phyloP scores from a whole-genome alignment of 2,113 vertebrate genomes.

The Silurus meridionalis region DNA sequence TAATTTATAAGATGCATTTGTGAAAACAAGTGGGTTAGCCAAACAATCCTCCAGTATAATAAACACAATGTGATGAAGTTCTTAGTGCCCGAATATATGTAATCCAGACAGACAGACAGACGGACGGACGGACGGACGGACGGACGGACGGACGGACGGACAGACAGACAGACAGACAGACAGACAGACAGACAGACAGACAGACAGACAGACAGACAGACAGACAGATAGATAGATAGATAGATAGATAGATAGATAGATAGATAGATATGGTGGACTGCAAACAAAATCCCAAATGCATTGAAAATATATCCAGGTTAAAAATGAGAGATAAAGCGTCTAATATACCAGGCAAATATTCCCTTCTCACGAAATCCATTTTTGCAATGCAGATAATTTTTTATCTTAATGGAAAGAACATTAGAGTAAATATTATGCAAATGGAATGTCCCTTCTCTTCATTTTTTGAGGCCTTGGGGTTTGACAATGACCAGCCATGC shows the following conservation, averaged over 20 bases:
- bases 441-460: conserved; percentile 65
- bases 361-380: conserved; percentile 62
- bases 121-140: too few relatives aligned
- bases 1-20: background rate
- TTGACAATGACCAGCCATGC: conserved; percentile 68
- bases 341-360: conserved; percentile 59
- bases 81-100: too few relatives aligned
- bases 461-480: conserved; percentile 67
- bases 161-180: background rate
- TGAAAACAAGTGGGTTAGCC: too few relatives aligned
- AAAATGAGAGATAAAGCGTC: conserved; percentile 35
- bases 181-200: background rate
- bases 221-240: background rate
- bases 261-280: background rate
- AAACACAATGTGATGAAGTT: too few relatives aligned
- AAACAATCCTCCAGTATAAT: too few relatives aligned
- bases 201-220: background rate
- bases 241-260: conserved; percentile 2
- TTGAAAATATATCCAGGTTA: background rate
- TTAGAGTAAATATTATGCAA: conserved; percentile 76
- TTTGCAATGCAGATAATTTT: conserved; percentile 71
- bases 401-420: conserved; percentile 74
- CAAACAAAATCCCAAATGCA: background rate
- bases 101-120: background rate
- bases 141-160: too few relatives aligned